Evolutionary conservation across 2,888 invertebrate species (phyloP).

Genomic region (Aphidius colemani): DNA sequence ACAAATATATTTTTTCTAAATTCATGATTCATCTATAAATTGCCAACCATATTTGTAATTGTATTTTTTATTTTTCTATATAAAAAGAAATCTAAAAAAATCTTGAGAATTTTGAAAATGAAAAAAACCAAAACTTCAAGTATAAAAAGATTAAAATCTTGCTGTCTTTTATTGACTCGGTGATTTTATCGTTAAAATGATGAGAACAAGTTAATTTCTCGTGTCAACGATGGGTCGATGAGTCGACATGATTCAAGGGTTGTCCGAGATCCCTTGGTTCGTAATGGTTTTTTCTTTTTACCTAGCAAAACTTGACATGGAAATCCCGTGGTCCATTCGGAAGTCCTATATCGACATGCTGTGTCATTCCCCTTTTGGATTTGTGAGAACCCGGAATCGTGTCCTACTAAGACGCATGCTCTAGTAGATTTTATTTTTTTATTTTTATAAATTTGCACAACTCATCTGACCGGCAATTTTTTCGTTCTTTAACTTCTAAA

Average conservation of each 20-base stretch:
- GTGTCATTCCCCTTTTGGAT: slow-evolving; percentile 2
- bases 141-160: not conserved
- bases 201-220: not conserved
- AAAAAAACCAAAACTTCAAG: too few relatives aligned
- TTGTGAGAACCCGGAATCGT: not conserved
- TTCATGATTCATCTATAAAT: too few relatives aligned
- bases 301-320: slow-evolving; percentile 47
- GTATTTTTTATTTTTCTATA: too few relatives aligned
- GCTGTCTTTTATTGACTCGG: not conserved
- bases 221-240: slow-evolving; percentile 14
- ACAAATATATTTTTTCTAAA: not conserved
- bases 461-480: too few relatives aligned
- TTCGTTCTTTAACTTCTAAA: too few relatives aligned
- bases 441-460: too few relatives aligned
- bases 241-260: slow-evolving; percentile 13
- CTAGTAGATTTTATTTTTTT: too few relatives aligned
- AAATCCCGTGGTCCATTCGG: slow-evolving; percentile 54
- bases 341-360: not conserved
- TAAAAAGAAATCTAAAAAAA: too few relatives aligned
- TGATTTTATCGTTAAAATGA: slow-evolving; percentile 16
- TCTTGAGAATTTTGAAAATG: too few relatives aligned
- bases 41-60: too few relatives aligned
- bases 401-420: too few relatives aligned
- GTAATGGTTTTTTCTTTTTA: not conserved
- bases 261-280: not conserved